Evolutionary conservation across 2,888 invertebrate genomes (phyloP).

Genomic region (Leucoptera coffeella): DNA sequence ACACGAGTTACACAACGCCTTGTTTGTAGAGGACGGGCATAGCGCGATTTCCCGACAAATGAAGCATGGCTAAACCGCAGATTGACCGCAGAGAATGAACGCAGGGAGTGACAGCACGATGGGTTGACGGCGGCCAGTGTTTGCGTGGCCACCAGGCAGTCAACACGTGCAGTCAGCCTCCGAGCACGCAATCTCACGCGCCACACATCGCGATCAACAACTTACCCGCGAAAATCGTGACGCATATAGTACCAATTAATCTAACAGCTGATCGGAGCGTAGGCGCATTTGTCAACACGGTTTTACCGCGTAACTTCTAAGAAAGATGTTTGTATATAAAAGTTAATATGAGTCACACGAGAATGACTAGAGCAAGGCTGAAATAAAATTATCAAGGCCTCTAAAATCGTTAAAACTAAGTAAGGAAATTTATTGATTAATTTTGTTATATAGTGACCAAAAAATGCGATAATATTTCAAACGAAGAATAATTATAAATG

Average conservation of each 20-base stretch:
- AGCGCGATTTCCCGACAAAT: conserved; percentile 52
- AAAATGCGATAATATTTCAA: too few species aligned
- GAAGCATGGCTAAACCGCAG: conserved; percentile 54
- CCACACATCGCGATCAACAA: conserved; percentile 12
- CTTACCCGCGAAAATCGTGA: conserved; percentile 18
- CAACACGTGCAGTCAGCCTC: conserved; percentile 17
- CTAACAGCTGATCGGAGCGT: conserved; percentile 41
- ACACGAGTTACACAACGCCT: conserved; percentile 9
- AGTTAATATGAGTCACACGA: conserved; percentile 49
- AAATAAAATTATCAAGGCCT: conserved; percentile 22
- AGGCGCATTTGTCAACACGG: too few species aligned
- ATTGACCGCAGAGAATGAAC: conserved; percentile 55
- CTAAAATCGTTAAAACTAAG: too few species aligned
- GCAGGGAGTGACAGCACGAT: conserved; percentile 52
- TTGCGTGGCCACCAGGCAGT: conserved; percentile 32
- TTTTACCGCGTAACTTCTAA: too few species aligned
- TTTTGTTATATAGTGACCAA: too few species aligned
- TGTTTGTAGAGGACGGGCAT: conserved; percentile 22
- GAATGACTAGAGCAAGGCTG: conserved; percentile 50
- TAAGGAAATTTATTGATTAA: too few species aligned
- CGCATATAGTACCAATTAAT: conserved; percentile 16
- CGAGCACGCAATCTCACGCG: conserved; percentile 3
- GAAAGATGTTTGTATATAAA: too few species aligned
- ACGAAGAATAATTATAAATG: too few species aligned
- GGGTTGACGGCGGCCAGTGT: conserved; percentile 49